These are phyloP conservation scores for Pantelozetes paolii DNA, from an alignment of 2,888 invertebrate species.

Conservation along the genomic window DNA sequence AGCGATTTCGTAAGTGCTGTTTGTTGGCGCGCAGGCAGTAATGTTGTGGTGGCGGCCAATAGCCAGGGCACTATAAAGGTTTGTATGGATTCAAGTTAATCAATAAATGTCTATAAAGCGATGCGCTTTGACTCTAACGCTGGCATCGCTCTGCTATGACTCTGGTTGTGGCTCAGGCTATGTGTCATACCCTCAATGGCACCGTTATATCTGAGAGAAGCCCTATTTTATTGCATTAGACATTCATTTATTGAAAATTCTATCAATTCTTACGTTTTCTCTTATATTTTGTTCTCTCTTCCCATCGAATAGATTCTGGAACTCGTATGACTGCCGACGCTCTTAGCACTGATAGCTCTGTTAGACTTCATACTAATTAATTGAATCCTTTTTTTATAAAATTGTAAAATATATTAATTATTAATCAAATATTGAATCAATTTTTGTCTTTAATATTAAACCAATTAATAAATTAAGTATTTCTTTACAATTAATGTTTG, in stretches of 20 bases:
- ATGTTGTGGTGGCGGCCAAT: constrained; percentile 84
- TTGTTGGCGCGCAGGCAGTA: constrained; percentile 77
- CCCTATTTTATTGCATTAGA: constrained; percentile 30
- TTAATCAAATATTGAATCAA: background rate
- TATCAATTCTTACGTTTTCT: constrained; percentile 16
- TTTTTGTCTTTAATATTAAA: background rate
- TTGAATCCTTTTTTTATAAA: constrained; percentile 12
- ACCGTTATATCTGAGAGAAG: constrained; percentile 7
- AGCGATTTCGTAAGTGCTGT: constrained; percentile 93
- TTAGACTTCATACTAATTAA: background rate
- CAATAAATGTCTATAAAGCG: constrained; percentile 36
- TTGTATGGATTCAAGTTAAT: constrained; percentile 27
- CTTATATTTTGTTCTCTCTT: constrained; percentile 1
- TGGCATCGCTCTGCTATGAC: background rate
- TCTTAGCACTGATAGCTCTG: background rate
- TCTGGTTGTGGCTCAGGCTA: background rate
- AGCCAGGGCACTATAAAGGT: constrained; percentile 90
- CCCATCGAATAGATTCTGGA: constrained; percentile 18
- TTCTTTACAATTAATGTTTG: background rate
- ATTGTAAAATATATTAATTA: background rate
- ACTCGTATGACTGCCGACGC: constrained; percentile 26
- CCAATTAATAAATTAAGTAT: background rate
- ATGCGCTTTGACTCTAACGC: background rate
- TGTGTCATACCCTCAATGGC: constrained; percentile 11
- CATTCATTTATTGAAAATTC: constrained; percentile 30